phyloP scores from a whole-genome alignment of 2,113 vertebrate species.

The Poecile atricapillus region DNA sequence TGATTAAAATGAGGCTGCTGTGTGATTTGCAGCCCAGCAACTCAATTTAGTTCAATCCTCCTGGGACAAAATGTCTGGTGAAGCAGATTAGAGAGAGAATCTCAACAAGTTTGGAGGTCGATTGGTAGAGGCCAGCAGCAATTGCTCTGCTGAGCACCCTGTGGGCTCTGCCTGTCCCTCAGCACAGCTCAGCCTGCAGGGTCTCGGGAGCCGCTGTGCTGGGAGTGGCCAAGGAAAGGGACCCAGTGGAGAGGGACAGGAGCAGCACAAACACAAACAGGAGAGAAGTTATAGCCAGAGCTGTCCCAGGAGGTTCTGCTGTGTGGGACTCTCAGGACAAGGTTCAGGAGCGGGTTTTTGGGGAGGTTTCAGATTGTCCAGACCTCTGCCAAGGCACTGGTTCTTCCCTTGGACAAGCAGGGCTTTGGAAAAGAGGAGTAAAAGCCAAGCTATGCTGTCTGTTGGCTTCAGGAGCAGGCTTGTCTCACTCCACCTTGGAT shows the following conservation, averaged over 20 bases:
- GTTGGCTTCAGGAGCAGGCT: background rate
- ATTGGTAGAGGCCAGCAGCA: background rate
- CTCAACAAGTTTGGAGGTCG: background rate
- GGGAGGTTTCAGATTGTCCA: background rate
- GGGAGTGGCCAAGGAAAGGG: background rate
- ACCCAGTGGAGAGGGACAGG: background rate
- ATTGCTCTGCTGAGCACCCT: background rate
- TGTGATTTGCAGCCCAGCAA: slow-evolving; percentile 15
- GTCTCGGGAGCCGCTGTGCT: background rate
- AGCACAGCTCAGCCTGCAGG: background rate
- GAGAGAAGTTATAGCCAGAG: background rate
- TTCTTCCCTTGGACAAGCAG: background rate
- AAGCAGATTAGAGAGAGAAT: background rate
- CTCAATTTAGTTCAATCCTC: slow-evolving; percentile 23
- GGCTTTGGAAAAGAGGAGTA: background rate
- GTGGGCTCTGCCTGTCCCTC: background rate
- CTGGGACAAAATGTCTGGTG: slow-evolving; percentile 4
- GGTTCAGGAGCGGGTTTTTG: background rate
- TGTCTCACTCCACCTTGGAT: background rate
- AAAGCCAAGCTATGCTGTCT: background rate
- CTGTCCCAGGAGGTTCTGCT: background rate
- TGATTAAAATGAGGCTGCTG: slow-evolving; percentile 36
- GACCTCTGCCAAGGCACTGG: background rate
- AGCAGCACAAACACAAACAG: background rate
- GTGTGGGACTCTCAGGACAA: background rate